Conservation (phyloP, 37 sponge, comb jelly and placozoan genomes). For the Chondrilla cf. caribensis region DNA sequence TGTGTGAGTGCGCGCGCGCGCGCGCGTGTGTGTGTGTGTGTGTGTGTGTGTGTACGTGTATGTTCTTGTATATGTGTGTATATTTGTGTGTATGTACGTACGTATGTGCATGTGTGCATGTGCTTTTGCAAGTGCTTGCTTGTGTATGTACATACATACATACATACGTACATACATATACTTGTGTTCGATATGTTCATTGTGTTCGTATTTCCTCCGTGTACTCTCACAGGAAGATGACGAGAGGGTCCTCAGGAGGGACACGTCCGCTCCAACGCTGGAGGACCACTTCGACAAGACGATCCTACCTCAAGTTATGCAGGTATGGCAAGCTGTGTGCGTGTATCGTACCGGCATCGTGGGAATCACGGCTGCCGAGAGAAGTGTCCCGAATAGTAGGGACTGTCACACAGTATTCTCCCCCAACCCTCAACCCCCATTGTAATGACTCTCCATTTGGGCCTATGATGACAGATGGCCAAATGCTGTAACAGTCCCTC, state of each 20-base stretch:
- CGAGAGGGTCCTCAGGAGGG: conserved; percentile 62
- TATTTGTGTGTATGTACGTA: neutral
- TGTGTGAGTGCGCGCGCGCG: conserved; percentile 19
- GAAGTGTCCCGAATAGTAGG: too few species aligned
- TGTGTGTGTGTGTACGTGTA: conserved; percentile 19
- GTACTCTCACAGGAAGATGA: conserved; percentile 63
- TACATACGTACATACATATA: conserved; percentile 1
- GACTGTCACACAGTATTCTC: too few species aligned
- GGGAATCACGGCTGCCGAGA: too few species aligned
- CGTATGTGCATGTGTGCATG: conserved; percentile 11
- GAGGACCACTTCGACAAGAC: conserved; percentile 99
- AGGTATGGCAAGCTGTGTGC: conserved; percentile 36
- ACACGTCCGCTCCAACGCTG: conserved; percentile 86
- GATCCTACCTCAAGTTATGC: conserved; percentile 98
- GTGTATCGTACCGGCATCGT: too few species aligned
- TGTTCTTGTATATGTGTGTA: conserved; percentile 11
- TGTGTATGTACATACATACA: conserved; percentile 2
- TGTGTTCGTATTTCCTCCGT: too few species aligned
- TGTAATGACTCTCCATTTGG: too few species aligned
- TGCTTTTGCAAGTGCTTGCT: neutral
- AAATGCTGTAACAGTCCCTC: too few species aligned
- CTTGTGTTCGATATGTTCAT: too few species aligned
- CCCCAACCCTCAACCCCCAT: too few species aligned
- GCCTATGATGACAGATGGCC: too few species aligned
- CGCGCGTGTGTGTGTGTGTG: conserved; percentile 14